phyloP scores from a whole-genome alignment of 2,888 invertebrate species.

The Caenorhabditis japonica region DNA sequence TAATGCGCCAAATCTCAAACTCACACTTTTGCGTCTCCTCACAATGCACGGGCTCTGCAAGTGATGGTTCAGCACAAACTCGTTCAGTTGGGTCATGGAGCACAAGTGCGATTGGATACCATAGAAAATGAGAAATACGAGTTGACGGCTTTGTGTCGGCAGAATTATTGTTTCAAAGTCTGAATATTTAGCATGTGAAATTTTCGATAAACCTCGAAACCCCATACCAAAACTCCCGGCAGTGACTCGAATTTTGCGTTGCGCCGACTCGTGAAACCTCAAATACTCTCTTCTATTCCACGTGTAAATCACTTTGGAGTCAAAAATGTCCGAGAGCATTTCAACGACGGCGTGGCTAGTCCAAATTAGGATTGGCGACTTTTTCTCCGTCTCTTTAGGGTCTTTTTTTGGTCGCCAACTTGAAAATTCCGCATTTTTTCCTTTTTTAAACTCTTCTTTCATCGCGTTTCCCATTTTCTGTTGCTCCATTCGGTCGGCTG shows the following conservation, averaged over 20 bases:
- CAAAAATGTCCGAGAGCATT: constrained; percentile 35
- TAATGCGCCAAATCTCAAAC: too few relatives aligned
- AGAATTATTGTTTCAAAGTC: constrained; percentile 15
- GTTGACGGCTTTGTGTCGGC: constrained; percentile 22
- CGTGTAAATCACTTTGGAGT: constrained; percentile 13
- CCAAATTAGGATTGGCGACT: constrained; percentile 42
- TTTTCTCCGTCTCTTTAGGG: constrained; percentile 13
- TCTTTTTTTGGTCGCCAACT: not conserved
- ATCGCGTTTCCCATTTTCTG: too few relatives aligned
- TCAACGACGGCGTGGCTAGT: constrained; percentile 29
- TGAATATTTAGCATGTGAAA: too few relatives aligned
- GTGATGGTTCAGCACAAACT: not conserved
- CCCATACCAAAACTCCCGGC: constrained; percentile 6
- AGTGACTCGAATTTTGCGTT: not conserved
- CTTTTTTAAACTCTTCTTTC: too few relatives aligned
- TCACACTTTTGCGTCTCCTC: constrained; percentile 4
- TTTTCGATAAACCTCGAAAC: too few relatives aligned
- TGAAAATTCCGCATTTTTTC: too few relatives aligned
- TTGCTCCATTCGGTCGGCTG: too few relatives aligned
- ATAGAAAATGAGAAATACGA: constrained; percentile 20
- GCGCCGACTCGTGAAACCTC: constrained; percentile 12
- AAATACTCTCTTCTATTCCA: constrained; percentile 11
- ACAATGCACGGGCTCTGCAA: constrained; percentile 9
- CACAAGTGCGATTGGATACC: constrained; percentile 15
- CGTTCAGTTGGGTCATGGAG: constrained; percentile 4